Conservation (phyloP, 1,140 invertebrate species). For the Psix sp. region DNA sequence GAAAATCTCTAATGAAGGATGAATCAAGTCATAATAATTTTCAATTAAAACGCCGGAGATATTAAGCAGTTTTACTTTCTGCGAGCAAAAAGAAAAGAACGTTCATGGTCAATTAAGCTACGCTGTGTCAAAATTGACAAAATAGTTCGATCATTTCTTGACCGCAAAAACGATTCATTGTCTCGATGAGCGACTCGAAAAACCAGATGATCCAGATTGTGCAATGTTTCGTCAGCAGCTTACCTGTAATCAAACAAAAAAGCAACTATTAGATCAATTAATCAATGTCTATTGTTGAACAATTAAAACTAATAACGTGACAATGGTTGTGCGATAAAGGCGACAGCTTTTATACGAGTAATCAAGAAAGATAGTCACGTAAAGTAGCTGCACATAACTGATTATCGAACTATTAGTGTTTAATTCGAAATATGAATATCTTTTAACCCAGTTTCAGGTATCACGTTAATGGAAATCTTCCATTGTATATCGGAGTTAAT, state of each 20-base stretch:
- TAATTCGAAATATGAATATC: conserved; percentile 2
- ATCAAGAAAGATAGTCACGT: no score
- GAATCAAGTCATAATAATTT: conserved; percentile 6
- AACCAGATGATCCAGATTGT: conserved; percentile 20
- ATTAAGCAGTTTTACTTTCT: conserved; percentile 14
- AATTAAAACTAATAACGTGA: no score
- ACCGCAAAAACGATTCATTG: conserved; percentile 30
- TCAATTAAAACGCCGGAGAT: conserved; percentile 2
- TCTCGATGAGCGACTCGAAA: conserved; percentile 43
- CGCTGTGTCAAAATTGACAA: conserved; percentile 31
- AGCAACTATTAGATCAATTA: conserved; percentile 3
- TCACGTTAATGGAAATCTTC: conserved; percentile 1
- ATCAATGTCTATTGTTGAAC: background rate
- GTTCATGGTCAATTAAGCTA: conserved; percentile 33
- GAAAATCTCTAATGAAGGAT: conserved; percentile 5
- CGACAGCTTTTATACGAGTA: no score
- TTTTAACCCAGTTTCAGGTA: conserved; percentile 11
- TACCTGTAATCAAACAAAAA: conserved; percentile 42
- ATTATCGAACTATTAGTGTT: background rate
- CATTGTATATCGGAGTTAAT: conserved; percentile 16
- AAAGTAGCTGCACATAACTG: no score
- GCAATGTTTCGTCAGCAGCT: conserved; percentile 20
- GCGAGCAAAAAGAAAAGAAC: conserved; percentile 4
- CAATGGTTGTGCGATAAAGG: no score
- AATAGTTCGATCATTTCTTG: conserved; percentile 16